Evolutionary conservation across 2,888 invertebrate genomes (phyloP).

Genomic region (Elegia similella): DNA sequence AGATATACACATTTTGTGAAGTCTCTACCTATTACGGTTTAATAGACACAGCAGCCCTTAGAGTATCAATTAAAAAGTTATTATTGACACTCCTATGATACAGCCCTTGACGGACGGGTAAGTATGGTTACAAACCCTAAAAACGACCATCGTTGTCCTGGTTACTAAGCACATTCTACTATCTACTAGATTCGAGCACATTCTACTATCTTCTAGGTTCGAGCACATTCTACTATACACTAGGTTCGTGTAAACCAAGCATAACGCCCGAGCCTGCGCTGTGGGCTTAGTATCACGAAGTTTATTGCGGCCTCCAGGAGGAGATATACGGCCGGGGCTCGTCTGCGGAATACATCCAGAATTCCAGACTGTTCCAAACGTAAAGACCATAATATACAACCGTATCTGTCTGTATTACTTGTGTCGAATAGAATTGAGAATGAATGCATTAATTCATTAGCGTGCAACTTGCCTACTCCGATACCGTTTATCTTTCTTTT

Average conservation of each 20-base stretch:
- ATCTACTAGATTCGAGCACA: neutral
- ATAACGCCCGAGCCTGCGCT: neutral
- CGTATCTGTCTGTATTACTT: neutral
- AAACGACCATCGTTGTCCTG: no score
- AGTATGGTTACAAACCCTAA: no score
- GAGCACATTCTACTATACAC: no score
- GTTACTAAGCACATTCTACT: no score
- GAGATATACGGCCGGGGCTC: neutral
- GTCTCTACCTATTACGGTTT: no score
- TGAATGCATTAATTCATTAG: neutral
- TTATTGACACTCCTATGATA: no score
- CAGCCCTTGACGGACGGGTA: no score
- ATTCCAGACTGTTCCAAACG: neutral
- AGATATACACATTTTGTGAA: no score
- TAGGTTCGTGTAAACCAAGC: neutral
- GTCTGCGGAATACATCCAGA: conserved; percentile 1
- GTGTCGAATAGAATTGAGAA: neutral
- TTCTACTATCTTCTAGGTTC: no score
- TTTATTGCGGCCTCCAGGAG: conserved; percentile 4
- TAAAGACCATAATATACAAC: neutral
- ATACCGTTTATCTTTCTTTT: neutral
- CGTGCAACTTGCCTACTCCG: neutral
- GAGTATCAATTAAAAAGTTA: no score
- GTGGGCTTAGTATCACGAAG: conserved; percentile 1
- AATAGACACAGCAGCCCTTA: no score